These are phyloP conservation scores for Parnassius smintheus DNA, from an alignment of 2,888 invertebrate species.

Conservation along the genomic window DNA sequence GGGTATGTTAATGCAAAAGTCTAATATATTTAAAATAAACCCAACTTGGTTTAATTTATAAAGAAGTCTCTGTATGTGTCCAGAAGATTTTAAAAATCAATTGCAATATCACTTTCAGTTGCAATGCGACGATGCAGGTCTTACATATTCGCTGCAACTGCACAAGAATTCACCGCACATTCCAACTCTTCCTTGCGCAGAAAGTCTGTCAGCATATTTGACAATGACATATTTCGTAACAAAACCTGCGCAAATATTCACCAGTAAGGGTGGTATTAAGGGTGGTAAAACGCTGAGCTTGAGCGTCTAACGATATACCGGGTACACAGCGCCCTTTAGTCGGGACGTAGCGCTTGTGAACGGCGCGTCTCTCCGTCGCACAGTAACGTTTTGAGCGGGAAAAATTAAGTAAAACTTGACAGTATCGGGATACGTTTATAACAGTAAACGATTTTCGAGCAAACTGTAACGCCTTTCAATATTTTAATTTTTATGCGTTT, in stretches of 20 bases:
- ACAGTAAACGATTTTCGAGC: constrained; percentile 8
- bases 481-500: constrained; percentile 1
- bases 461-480: constrained; percentile 13
- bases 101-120: neutral
- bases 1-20: no score
- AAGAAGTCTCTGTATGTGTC: no score
- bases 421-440: constrained; percentile 30
- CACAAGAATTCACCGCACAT: constrained; percentile 3
- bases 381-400: constrained; percentile 33
- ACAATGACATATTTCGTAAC: constrained; percentile 33
- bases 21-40: no score
- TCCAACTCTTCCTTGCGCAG: neutral
- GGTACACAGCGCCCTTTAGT: constrained; percentile 40
- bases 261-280: constrained; percentile 33
- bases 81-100: neutral
- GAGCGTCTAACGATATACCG: constrained; percentile 31
- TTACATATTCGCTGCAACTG: constrained; percentile 7
- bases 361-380: constrained; percentile 37
- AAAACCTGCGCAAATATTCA: constrained; percentile 30
- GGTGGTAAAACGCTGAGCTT: constrained; percentile 36
- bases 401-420: constrained; percentile 34
- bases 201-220: constrained; percentile 28
- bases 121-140: constrained; percentile 6
- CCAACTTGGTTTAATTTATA: no score
- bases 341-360: constrained; percentile 41